Evolutionary conservation across 2,888 invertebrate species (phyloP).

Genomic region (Ormyrus nitidulus): DNA sequence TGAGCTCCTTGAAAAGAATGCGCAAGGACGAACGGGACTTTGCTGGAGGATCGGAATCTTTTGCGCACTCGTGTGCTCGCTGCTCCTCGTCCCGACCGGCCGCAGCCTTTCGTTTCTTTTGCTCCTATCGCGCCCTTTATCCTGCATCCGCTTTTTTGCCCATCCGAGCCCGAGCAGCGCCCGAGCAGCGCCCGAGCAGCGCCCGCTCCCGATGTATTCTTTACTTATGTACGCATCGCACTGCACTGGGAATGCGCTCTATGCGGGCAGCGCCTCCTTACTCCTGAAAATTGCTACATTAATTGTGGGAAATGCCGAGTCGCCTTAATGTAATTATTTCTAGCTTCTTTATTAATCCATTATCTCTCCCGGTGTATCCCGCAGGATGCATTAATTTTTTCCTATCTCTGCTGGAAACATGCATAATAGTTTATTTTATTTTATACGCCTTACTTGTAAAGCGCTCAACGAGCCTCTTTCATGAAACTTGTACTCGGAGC

Average conservation of each 20-base stretch:
- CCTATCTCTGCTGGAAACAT: too few species aligned
- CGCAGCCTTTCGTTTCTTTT: background rate
- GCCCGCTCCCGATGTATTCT: background rate
- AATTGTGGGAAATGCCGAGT: too few species aligned
- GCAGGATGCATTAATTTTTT: too few species aligned
- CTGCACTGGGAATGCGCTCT: background rate
- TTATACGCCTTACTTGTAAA: too few species aligned
- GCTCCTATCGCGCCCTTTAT: constrained; percentile 13
- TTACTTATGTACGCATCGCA: background rate
- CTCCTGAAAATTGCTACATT: too few species aligned
- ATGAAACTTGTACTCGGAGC: too few species aligned
- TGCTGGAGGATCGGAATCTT: constrained; percentile 32
- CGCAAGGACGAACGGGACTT: constrained; percentile 51
- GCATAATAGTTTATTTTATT: too few species aligned
- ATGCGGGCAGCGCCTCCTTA: too few species aligned
- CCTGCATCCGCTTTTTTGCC: constrained; percentile 25
- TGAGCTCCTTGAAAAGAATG: constrained; percentile 50
- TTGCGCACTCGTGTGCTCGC: constrained; percentile 1
- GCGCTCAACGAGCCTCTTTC: too few species aligned
- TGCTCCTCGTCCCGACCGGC: background rate
- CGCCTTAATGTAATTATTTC: too few species aligned
- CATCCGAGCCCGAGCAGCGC: background rate
- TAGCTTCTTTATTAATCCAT: too few species aligned
- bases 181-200: background rate
- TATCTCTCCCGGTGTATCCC: too few species aligned